Evolutionary conservation across 2,888 invertebrate species (phyloP).

Genomic region (Oscheius sp.): DNA sequence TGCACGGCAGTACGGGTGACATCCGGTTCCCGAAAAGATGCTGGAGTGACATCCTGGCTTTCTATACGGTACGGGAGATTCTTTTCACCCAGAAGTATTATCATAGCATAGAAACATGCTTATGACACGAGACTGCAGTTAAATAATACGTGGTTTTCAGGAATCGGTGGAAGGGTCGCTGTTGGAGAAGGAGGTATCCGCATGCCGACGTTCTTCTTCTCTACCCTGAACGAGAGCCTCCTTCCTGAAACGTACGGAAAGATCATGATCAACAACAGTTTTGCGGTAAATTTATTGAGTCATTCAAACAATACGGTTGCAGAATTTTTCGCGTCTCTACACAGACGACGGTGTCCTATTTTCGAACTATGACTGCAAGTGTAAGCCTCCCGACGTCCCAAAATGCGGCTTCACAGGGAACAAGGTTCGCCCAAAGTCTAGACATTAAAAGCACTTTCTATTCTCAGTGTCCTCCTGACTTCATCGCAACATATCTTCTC

Average conservation of each 20-base stretch:
- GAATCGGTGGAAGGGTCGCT: constrained; percentile 43
- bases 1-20: no score
- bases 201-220: constrained; percentile 42
- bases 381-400: constrained; percentile 41
- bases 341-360: constrained; percentile 39
- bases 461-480: constrained; percentile 43
- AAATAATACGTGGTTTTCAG: constrained; percentile 34
- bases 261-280: constrained; percentile 19
- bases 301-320: not conserved
- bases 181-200: constrained; percentile 41
- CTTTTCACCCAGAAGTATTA: not conserved
- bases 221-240: constrained; percentile 31
- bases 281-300: constrained; percentile 6
- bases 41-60: no score
- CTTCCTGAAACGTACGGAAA: constrained; percentile 16
- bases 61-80: not conserved
- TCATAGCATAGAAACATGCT: no score
- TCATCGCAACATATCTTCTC: constrained; percentile 50
- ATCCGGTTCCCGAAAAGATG: no score
- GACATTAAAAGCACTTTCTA: not conserved
- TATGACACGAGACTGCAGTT: no score
- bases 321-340: constrained; percentile 47
- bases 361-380: constrained; percentile 41
- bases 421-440: not conserved
- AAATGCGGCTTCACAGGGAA: constrained; percentile 51